These are phyloP conservation scores for Ornithoptera alexandrae DNA, from an alignment of 2,888 invertebrate species.

Conservation along the genomic window DNA sequence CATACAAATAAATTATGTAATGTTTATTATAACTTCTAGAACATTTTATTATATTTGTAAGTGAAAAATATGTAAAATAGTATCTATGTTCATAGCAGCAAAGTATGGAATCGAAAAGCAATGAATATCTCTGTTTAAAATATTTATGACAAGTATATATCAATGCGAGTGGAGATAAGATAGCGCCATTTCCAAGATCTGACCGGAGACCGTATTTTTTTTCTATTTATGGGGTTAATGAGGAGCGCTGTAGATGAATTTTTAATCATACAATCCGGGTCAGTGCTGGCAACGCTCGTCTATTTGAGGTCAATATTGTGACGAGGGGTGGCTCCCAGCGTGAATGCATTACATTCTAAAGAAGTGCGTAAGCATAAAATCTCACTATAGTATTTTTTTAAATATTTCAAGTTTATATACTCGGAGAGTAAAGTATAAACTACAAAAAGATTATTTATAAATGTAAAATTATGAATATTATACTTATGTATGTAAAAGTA, in stretches of 20 bases:
- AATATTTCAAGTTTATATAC: neutral
- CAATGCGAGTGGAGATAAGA: slow-evolving; percentile 7
- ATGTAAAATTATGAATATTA: no score
- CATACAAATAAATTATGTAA: no score
- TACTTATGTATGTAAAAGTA: no score
- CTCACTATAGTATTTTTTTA: neutral
- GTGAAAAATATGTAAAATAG: neutral
- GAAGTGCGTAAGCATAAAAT: slow-evolving; percentile 11
- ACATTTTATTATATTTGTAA: neutral
- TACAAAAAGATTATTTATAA: no score
- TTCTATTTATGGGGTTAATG: slow-evolving; percentile 17
- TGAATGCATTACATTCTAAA: slow-evolving; percentile 15
- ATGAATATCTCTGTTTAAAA: neutral
- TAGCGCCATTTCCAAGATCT: slow-evolving; percentile 7
- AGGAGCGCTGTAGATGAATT: slow-evolving; percentile 24
- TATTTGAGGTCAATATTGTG: slow-evolving; percentile 20
- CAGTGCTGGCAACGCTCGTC: slow-evolving; percentile 16
- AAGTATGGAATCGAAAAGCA: neutral
- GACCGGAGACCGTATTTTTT: slow-evolving; percentile 7
- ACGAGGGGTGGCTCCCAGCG: slow-evolving; percentile 22
- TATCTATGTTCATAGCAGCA: neutral
- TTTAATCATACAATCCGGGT: slow-evolving; percentile 31
- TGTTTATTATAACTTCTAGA: no score
- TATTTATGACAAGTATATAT: neutral
- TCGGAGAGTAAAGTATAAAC: no score